phyloP scores from a whole-genome alignment of 2,113 vertebrate genomes.

The Murina feae region DNA sequence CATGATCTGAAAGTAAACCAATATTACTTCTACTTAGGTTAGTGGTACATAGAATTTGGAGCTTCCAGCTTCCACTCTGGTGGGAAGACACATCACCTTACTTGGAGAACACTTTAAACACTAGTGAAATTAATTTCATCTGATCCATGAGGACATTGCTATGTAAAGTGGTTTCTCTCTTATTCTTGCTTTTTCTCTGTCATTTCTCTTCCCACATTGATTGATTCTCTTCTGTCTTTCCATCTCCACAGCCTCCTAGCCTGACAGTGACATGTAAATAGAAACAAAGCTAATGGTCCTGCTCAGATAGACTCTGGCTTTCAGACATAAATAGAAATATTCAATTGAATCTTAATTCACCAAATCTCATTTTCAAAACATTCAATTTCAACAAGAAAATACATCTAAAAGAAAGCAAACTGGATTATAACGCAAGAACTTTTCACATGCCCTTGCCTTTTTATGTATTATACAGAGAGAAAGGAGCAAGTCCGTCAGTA shows the following conservation, averaged over 20 bases:
- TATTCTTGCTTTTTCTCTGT: neutral
- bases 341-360: neutral
- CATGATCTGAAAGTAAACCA: neutral
- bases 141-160: neutral
- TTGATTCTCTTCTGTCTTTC: neutral
- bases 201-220: neutral
- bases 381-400: neutral
- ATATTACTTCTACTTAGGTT: neutral
- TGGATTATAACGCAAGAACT: neutral
- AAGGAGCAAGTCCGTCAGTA: neutral
- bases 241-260: neutral
- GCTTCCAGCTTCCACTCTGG: neutral
- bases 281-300: neutral
- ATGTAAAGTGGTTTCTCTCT: neutral
- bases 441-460: neutral
- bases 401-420: neutral
- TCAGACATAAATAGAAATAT: constrained; percentile 10
- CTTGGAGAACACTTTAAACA: neutral
- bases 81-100: neutral
- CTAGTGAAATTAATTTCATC: neutral
- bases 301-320: neutral
- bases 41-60: neutral
- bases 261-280: neutral
- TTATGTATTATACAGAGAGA: neutral
- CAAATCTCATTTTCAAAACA: constrained; percentile 20